These are phyloP conservation scores for Tetraneura akinire DNA, from an alignment of 1,140 invertebrate genomes.

Conservation along the genomic window DNA sequence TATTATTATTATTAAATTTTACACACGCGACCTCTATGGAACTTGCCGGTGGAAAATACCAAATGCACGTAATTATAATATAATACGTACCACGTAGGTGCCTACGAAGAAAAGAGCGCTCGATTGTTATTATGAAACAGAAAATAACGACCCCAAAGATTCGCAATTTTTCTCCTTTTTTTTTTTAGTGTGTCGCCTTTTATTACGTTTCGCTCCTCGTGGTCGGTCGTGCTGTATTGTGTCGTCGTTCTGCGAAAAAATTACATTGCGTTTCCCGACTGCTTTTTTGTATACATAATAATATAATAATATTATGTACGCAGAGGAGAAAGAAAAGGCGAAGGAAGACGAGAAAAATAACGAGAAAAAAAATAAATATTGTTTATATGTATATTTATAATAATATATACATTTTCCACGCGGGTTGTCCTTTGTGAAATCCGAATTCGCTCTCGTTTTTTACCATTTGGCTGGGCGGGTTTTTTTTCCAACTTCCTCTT, in stretches of 20 bases:
- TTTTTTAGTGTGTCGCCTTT: neutral
- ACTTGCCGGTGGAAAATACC: too few relatives aligned
- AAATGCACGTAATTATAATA: too few relatives aligned
- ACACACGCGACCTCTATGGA: too few relatives aligned
- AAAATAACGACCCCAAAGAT: slow-evolving; percentile 23
- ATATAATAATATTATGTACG: too few relatives aligned
- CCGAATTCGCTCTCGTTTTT: slow-evolving; percentile 29
- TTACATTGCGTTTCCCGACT: slow-evolving; percentile 33
- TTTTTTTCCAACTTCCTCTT: neutral
- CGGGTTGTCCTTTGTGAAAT: slow-evolving; percentile 17
- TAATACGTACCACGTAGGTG: too few relatives aligned
- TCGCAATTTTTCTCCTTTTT: slow-evolving; percentile 1
- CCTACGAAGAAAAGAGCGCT: slow-evolving; percentile 16
- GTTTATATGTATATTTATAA: neutral
- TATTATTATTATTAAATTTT: too few relatives aligned
- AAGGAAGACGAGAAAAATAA: too few relatives aligned
- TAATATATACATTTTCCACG: slow-evolving; percentile 3
- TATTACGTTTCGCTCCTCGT: neutral
- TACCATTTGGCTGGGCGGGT: slow-evolving; percentile 25
- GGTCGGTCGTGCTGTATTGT: slow-evolving; percentile 9
- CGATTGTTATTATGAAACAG: too few relatives aligned
- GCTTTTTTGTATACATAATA: too few relatives aligned
- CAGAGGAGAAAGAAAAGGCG: neutral
- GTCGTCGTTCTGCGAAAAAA: neutral
- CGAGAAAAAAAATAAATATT: slow-evolving; percentile 6